Percentiles rank a stretch among this genome's conserved stretches.
phyloP scores from a whole-genome alignment of 2,888 invertebrate genomes.

The Diaphora mendica region DNA sequence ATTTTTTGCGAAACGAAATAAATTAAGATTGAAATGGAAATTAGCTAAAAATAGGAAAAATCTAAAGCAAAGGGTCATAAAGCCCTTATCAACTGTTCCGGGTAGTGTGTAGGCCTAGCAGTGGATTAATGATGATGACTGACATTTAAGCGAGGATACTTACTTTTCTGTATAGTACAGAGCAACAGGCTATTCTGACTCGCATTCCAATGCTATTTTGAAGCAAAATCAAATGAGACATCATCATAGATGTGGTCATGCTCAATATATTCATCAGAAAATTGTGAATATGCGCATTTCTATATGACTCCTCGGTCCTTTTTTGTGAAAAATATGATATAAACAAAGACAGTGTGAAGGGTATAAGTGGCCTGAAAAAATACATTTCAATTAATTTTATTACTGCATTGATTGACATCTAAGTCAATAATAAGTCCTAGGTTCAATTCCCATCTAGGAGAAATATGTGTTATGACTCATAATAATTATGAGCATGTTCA shows the following conservation, averaged over 20 bases:
- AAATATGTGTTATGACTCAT: too few relatives aligned
- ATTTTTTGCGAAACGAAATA: too few relatives aligned
- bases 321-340: slow-evolving; percentile 88
- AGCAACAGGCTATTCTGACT: slow-evolving; percentile 91
- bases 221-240: slow-evolving; percentile 88
- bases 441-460: too few relatives aligned
- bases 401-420: neutral
- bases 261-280: slow-evolving; percentile 87
- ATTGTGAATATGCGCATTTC: slow-evolving; percentile 89
- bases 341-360: slow-evolving; percentile 87
- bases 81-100: too few relatives aligned
- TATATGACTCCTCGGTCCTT: slow-evolving; percentile 75
- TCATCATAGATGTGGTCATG: slow-evolving; percentile 85
- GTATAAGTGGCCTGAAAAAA: slow-evolving; percentile 87
- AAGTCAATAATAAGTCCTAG: too few relatives aligned
- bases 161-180: slow-evolving; percentile 93
- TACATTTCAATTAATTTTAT: slow-evolving; percentile 12
- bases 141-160: slow-evolving; percentile 14
- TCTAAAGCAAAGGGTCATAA: too few relatives aligned
- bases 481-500: too few relatives aligned
- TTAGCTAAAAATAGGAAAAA: too few relatives aligned
- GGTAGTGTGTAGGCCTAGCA: too few relatives aligned
- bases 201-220: slow-evolving; percentile 91
- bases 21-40: too few relatives aligned
- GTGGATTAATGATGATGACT: too few relatives aligned